phyloP scores from a whole-genome alignment of 1,140 invertebrate genomes.

The Cyrtorhinus lividipennis region DNA sequence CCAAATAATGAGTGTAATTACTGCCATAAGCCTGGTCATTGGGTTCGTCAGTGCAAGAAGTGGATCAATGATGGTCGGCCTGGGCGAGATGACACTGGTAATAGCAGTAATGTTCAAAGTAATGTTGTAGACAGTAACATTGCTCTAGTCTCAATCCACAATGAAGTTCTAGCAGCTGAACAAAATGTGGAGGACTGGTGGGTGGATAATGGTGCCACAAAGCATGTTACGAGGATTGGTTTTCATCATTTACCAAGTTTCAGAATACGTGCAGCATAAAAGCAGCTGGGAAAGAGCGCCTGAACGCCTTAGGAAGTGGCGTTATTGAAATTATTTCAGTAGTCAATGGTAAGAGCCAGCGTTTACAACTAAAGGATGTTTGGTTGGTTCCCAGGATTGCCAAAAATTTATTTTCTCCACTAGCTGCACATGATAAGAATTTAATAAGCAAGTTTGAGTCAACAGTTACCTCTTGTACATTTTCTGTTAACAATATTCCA shows the following conservation, averaged over 20 bases:
- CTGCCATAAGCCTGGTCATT: constrained; percentile 15
- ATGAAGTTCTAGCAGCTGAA: constrained; percentile 15
- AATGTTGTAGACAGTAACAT: constrained; percentile 21
- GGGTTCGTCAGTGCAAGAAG: no score
- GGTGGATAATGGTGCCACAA: constrained; percentile 28
- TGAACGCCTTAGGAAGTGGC: constrained; percentile 25
- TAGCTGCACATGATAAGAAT: constrained; percentile 26
- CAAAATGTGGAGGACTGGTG: constrained; percentile 24
- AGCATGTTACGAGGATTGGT: constrained; percentile 27
- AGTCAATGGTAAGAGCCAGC: constrained; percentile 20
- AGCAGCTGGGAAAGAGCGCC: constrained; percentile 24
- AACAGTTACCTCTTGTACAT: constrained; percentile 20
- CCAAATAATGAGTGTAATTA: neutral
- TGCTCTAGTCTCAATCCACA: constrained; percentile 22
- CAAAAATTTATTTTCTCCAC: constrained; percentile 28
- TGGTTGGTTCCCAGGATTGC: constrained; percentile 26
- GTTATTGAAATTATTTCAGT: constrained; percentile 22
- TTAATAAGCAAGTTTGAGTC: constrained; percentile 25
- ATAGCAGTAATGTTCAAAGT: constrained; percentile 14
- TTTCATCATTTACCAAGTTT: constrained; percentile 24
- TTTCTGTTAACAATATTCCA: constrained; percentile 19
- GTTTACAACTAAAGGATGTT: no score
- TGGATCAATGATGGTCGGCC: constrained; percentile 27
- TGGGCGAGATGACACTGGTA: no score
- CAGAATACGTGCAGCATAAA: constrained; percentile 20